Evolutionary conservation across 2,888 invertebrate genomes (phyloP), one percentile per base, ranked within the genome.

Genomic region (Sarcophaga caerulescens): DNA sequence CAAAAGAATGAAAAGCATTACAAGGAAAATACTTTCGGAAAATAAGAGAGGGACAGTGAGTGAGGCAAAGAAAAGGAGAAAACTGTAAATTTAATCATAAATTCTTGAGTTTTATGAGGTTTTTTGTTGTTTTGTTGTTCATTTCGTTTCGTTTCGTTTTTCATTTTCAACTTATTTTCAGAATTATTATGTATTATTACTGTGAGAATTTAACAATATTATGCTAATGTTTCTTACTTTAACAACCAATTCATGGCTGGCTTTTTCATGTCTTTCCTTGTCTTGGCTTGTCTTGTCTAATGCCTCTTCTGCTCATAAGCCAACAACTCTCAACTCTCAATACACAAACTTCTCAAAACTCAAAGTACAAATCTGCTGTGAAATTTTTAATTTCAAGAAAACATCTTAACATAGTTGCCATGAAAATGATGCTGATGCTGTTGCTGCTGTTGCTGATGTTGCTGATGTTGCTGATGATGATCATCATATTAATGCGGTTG

Each of bases 171-270:
- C 4, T 52, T 52, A 14, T 52, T 52, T 52, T 4, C 17, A 14
- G 52, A 14, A 14, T 52, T 52, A 17, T 52, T 52, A 1, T 14
- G 52, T 14, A 52, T 90, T 91, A 90, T 90, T 90, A 91, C 90
- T 91, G 92, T 91, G 92, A 91, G 92, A 91, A 91, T 90, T 91
- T 90, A 90, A 90, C 92, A 90, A 90, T 89, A 90, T 89, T 90
- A 90, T 91, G 92, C 89, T 90, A 91, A 87, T 87, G 85, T 35
- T 80, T 63, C 69, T 60, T n/a, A 0, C n/a, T n/a, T 57, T 57
- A 35, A 35, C 35, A 35, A 35, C 8, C 35, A 35, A 35, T 35
- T 35, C 35, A 35, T 35, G 35, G 35, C 35, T 35, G 35, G 35
- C 35, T 35, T 35, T 35, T 35, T 35, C 35, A 35, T 35, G 52